These are phyloP conservation scores for Hypomecis atomaria DNA, from an alignment of 2,888 invertebrate genomes.

Conservation along the genomic window DNA sequence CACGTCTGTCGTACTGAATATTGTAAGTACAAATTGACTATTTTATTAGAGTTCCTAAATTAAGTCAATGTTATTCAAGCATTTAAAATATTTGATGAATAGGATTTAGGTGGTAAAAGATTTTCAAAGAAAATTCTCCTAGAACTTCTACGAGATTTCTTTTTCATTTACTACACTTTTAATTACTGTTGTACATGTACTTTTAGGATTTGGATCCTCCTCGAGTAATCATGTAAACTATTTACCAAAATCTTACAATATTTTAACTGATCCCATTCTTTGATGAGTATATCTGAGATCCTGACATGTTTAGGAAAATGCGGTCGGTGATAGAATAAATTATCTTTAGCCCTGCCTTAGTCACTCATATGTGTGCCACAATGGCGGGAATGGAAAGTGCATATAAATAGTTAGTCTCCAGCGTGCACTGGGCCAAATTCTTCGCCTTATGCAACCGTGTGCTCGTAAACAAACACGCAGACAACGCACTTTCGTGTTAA, in stretches of 20 bases:
- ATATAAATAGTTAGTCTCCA: constrained; percentile 68
- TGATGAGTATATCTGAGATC: not conserved
- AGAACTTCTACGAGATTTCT: too few relatives aligned
- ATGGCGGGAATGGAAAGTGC: constrained; percentile 72
- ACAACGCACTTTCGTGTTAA: constrained; percentile 51
- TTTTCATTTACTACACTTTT: too few relatives aligned
- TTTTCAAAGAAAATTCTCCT: too few relatives aligned
- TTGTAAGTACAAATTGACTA: too few relatives aligned
- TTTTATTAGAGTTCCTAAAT: too few relatives aligned
- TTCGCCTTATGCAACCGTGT: constrained; percentile 67
- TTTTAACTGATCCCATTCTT: too few relatives aligned
- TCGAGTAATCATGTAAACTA: too few relatives aligned
- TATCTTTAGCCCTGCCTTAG: constrained; percentile 69
- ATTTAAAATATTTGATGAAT: too few relatives aligned
- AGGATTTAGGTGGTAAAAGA: too few relatives aligned
- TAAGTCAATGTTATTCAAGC: not conserved
- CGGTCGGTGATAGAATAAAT: constrained; percentile 46
- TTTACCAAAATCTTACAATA: too few relatives aligned
- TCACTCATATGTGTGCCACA: constrained; percentile 73
- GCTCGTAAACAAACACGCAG: constrained; percentile 70
- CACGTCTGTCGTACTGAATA: not conserved
- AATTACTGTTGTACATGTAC: too few relatives aligned
- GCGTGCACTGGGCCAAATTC: constrained; percentile 66
- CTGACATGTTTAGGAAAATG: constrained; percentile 19
- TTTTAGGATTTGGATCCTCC: too few relatives aligned